Evolutionary conservation across 35 echinoderm and acorn worm genomes (phyloP), one percentile per base, ranked within the genome.

Genomic region (Chiridota heheva): DNA sequence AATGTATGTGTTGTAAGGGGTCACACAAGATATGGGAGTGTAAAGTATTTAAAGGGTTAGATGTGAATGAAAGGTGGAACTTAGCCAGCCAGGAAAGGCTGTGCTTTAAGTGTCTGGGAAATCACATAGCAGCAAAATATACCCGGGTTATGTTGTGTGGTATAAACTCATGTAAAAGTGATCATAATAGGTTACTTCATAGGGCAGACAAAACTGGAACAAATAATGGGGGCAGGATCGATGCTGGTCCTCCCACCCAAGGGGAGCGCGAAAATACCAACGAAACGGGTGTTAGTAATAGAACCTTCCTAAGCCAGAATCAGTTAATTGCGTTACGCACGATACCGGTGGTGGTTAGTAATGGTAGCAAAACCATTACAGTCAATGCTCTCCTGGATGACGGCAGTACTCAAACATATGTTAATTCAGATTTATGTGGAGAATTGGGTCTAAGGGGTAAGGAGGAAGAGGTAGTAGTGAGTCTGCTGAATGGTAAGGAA

Each of bases 321-420:
- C 10, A 10, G 29, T 8, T 31, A 65, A 12, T 34, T 17, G 10
- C 32, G 27, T 16, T 42, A 37, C 27, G 29, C 10, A 72, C 68
- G 6, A 37, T 72, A 40, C 68, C 68, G 6, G 68, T 71, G 12
- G 5, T 71, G 10, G 27, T 71, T 6, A 8, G 15, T 8, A 43
- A 36, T 40, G 68, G 68, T 6, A 71, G 41, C 12, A 5, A 40
- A 10, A 32, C 27, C 12, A 71, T 71, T 71, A 43, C 32, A 40
- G 68, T 71, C 32, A 71, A 71, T 71, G 68, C 40, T 5, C 40
- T 71, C 5, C 27, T 71, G 12, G 68, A 71, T 71, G 68, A 71
- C 12, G 68, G 12, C 18, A 40, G 32, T 40, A 43, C 5, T 10
- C 12, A 71, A 40, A 71, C 27, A 10, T 71, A 71, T 40, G 12